Evolutionary conservation across 2,113 vertebrate species (phyloP), one percentile per base, ranked within the genome.

Genomic region (Panthera uncia): DNA sequence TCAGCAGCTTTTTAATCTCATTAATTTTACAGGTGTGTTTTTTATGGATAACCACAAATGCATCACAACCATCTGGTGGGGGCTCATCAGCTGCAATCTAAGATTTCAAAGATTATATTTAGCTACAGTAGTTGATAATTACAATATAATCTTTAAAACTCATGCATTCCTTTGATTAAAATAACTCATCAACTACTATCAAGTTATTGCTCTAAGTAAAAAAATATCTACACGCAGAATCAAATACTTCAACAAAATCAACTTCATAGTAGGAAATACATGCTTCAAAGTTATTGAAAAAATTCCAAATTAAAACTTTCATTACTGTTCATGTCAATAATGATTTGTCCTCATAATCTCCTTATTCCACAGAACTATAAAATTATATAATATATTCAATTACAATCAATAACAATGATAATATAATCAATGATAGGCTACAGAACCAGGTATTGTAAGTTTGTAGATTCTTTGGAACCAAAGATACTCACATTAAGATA

Each of bases 21-120:
- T 99, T 99, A 98, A 98, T 98, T 97, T 99, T 99, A 98, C 99
- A 99, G 98, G 99, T 99, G 74, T 98, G 98, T 97, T 99, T 99
- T 97, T 98, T 98, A 82, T 99, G 99, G 94, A 99, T 98, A 89
- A 99, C 99, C 92, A 99, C 99, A 98, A 99, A 99, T 31, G 99
- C 99, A 84, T 97, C 78, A 91, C 99, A 99, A 93, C 98, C 99
- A 95, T 99, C 99, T 89, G 99, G 99, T 74, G 99, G 99, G 83
- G 99, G 99, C 98, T 99, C 99, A 98, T 99, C 99, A 98, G 98
- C 99, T 97, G 99, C 99, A 98, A 99, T 99, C 99, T 99, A 98
- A 96, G 98, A 98, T 98, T 98, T 98, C 97, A 98, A 98, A 98
- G 97, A 98, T 97, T 97, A 98, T 16, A 98, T 91, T 98, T 98